These are phyloP conservation scores for Pomatorhinus ruficollis DNA, from an alignment of 2,113 vertebrate genomes.

Conservation along the genomic window DNA sequence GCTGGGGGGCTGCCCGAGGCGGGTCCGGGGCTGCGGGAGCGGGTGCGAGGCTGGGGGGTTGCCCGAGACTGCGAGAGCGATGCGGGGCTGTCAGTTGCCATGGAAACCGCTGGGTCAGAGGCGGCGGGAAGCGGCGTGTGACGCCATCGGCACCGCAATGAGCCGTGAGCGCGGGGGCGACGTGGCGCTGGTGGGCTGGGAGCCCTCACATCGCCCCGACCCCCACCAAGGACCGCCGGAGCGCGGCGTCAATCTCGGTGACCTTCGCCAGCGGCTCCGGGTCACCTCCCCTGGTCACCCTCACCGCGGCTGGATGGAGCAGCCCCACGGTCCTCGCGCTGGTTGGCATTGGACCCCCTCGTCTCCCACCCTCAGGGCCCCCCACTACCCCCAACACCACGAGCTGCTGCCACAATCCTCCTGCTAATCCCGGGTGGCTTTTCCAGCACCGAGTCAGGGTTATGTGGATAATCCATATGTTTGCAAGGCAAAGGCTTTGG, in stretches of 20 bases:
- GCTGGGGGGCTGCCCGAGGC: not conserved
- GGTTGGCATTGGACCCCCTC: rapidly evolving
- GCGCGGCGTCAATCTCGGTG: rapidly evolving
- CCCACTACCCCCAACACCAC: not conserved
- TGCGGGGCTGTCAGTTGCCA: constrained; percentile 2
- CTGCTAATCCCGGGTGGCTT: constrained; percentile 1
- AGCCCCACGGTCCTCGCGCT: rapidly evolving
- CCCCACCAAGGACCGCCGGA: not conserved
- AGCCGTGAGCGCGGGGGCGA: not conserved
- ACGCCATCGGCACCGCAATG: constrained; percentile 38
- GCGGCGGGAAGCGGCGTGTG: not conserved
- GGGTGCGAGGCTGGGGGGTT: not conserved
- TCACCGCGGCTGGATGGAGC: rapidly evolving
- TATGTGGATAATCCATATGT: constrained; percentile 39
- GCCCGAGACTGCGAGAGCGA: not conserved
- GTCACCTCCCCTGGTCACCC: not conserved
- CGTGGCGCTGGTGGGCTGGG: not conserved
- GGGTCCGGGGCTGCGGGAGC: not conserved
- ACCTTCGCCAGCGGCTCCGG: rapidly evolving
- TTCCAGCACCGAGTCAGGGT: not conserved
- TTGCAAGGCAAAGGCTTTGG: constrained; percentile 26
- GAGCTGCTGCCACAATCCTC: not conserved
- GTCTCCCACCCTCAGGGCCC: not conserved
- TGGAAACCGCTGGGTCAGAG: constrained; percentile 41
- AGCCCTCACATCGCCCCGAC: not conserved